Percentiles rank a stretch among this genome's conserved stretches.
phyloP scores from a whole-genome alignment of 1,140 invertebrate genomes.

The Rhopalosiphum maidis region DNA sequence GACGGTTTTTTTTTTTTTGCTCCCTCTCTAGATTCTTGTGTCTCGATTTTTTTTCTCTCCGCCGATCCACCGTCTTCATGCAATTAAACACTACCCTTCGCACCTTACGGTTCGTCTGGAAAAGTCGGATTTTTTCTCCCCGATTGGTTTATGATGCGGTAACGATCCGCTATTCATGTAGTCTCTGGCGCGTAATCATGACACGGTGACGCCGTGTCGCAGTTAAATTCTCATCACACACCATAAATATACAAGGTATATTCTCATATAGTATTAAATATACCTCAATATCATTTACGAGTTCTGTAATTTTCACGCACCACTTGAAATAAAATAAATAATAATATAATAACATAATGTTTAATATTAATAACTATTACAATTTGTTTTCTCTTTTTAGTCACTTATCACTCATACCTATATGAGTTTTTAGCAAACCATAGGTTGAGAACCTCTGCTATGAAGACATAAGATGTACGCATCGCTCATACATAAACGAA shows the following conservation, averaged over 20 bases:
- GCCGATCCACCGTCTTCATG: not conserved
- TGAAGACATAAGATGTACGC: no score
- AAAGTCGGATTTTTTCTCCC: not conserved
- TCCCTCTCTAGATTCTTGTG: not conserved
- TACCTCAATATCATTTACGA: rapidly evolving
- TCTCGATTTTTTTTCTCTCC: not conserved
- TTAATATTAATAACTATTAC: no score
- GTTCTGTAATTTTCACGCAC: no score
- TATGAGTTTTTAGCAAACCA: no score
- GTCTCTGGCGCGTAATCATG: not conserved
- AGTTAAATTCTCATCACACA: not conserved
- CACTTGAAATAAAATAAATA: no score
- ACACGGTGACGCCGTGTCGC: not conserved
- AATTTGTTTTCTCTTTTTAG: no score
- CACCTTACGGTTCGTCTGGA: not conserved
- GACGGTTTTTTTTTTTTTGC: not conserved
- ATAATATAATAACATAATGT: no score
- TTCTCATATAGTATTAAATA: no score
- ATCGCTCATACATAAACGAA: no score
- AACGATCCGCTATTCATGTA: not conserved
- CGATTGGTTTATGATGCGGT: not conserved
- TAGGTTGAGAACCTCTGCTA: no score
- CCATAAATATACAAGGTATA: no score
- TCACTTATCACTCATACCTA: no score
- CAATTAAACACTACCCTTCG: constrained; percentile 34